Evolutionary conservation across 2,888 invertebrate genomes (phyloP), one percentile per base, ranked within the genome.

Genomic region (Apotomis betuletana): DNA sequence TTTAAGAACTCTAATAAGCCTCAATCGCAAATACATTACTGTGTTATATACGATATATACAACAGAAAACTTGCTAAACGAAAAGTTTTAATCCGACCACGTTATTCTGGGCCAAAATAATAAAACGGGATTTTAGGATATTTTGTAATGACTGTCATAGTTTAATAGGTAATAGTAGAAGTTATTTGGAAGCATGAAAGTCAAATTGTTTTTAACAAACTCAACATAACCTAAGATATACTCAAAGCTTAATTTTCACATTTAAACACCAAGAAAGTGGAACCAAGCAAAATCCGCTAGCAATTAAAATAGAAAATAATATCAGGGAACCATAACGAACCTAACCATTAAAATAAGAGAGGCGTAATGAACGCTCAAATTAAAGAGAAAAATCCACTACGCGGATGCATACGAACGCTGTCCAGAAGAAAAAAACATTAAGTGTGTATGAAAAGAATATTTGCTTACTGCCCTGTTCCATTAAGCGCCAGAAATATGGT

Each of bases 291-390:
- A 79, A 76, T 78, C 78, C 80, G 77, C 76, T 78, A 84, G 86
- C 90, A 90, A 92, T 92, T 90, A 91, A 87, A 88, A 83, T 85
- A 82, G 84, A 85, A 89, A 90, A 90, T 89, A 90, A 88, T 90
- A 90, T 90, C 84, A 86, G 85, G 85, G 83, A 82, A 85, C 89
- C 89, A 90, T 91, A 92, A 92, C 92, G 92, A 92, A 91, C 86
- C 88, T 85, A 86, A 83, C 91, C 90, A 92, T 92, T 92, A 92
- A 91, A 93, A 92, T 91, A 91, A 91, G 89, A 91, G 87, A 81
- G 87, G 91, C 91, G 91, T 92, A 91, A 89, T 90, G 90, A 91
- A 91, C 86, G 89, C 82, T 85, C 81, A 87, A 90, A 89, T 87
- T 76, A 85, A 81, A 85, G 85, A 87, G 83, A 82, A 78, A 74